Base-by-base conservation (phyloP, 2,888 invertebrate genomes). In the Galerucella pusilla region DNA sequence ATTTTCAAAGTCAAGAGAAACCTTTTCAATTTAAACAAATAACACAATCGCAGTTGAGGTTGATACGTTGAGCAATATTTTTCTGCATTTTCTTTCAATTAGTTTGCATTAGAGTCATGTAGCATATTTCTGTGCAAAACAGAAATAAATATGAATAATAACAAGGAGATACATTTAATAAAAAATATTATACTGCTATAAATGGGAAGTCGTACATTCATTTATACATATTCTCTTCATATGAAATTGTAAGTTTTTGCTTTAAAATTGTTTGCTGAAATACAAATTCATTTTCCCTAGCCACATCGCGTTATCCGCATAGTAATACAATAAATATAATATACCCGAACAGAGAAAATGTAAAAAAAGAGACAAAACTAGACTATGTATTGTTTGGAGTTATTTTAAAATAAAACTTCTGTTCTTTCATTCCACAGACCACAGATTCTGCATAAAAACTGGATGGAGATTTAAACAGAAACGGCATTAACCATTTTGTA, bases 351-450 rank as follows among this genome's bases (percentile, higher is more conserved):
- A 45, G 4, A 52, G 68, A 65, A 68, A 72, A 73, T 75, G 66
- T 75, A 70, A 73, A 75, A 61, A 73, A 75, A 71, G 67, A 49
- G 46, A 59, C 52, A 66, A 70, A 66, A 70, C 52, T 68, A 67
- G 68, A 71, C 61, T 63, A 68, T 45, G 72, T 72, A 70, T 72
- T 68, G 68, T 72, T 75, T 64, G 59, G 28, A 66, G 46, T 68
- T 71, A 72, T 75, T 75, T 75, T 74, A 74, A 69, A 74, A 69
- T 69, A 65, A 74, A 69, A 68, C 59, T 42, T 68, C 42, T 67
- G 61, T 76, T 68, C 65, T 63, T 74, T 68, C 69, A 70, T 71
- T 75, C 75, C 68, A 25, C 65, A n/a, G 73, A 76, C 76, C 76
- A 71, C 73, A 73, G 67, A 20, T 68, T 68, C 49, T 65, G 54